Percentiles rank a stretch among this genome's conserved stretches.
These are phyloP conservation scores for Coreius guichenoti DNA, from an alignment of 2,797 vertebrate species.

Conservation along the genomic window DNA sequence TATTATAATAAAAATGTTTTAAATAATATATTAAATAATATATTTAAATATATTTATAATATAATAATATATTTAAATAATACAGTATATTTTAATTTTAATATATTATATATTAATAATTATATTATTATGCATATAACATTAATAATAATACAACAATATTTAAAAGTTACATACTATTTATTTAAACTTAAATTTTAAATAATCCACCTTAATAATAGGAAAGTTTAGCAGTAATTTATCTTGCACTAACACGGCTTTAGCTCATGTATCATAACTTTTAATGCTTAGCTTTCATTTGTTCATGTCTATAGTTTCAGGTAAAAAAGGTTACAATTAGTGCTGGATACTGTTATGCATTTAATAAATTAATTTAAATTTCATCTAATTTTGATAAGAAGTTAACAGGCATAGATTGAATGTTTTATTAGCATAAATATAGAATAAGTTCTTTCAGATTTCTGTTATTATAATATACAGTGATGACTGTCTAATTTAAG, in stretches of 20 bases:
- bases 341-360: not conserved
- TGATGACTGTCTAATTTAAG: not conserved
- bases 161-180: not conserved
- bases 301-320: not conserved
- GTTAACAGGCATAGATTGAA: not conserved
- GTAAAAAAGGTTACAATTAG: not conserved
- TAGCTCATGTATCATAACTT: not conserved
- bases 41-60: too few relatives aligned
- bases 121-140: not conserved
- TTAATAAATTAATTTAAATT: not conserved
- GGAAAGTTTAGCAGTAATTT: too few relatives aligned
- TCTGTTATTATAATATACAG: not conserved
- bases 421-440: not conserved
- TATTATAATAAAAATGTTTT: not conserved
- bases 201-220: not conserved
- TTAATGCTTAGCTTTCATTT: not conserved
- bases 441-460: not conserved
- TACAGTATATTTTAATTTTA: too few relatives aligned
- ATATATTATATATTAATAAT: not conserved
- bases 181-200: not conserved
- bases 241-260: too few relatives aligned
- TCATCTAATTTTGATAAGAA: not conserved
- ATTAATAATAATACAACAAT: not conserved
- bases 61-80: not conserved
- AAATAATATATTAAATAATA: not conserved